These are phyloP conservation scores for human (Homo sapiens) DNA, from an alignment of 2,113 vertebrate species.

Conservation along the genomic window DNA sequence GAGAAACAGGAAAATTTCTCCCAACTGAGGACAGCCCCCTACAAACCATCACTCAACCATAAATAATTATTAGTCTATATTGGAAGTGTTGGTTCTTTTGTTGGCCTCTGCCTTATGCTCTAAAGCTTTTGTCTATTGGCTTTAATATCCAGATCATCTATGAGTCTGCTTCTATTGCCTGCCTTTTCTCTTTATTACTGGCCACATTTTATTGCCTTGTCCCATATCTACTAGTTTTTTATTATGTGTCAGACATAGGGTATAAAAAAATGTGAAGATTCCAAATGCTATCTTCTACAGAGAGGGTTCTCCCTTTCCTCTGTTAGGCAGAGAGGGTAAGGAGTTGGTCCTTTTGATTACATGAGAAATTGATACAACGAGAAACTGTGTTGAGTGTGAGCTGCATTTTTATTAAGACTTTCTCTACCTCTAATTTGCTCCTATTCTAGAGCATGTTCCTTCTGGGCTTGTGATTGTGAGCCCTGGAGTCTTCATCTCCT, in stretches of 20 bases:
- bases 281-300: background rate
- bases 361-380: background rate
- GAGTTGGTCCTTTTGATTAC: background rate
- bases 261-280: background rate
- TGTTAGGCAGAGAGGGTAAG: background rate
- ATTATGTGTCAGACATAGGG: background rate
- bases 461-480: background rate
- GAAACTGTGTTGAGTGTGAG: too few relatives aligned
- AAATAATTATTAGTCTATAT: background rate
- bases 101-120: background rate
- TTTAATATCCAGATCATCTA: background rate
- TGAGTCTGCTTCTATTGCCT: background rate
- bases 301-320: background rate
- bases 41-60: background rate
- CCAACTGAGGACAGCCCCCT: background rate
- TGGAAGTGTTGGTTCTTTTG: background rate
- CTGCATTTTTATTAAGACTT: background rate
- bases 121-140: background rate
- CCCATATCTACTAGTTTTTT: background rate
- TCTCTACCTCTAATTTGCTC: background rate
- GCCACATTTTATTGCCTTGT: background rate
- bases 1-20: background rate
- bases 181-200: background rate
- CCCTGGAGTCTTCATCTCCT: background rate
- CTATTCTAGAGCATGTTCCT: background rate